Conservation (phyloP, 2,797 vertebrate genomes). For the Cossypha dichroa region DNA sequence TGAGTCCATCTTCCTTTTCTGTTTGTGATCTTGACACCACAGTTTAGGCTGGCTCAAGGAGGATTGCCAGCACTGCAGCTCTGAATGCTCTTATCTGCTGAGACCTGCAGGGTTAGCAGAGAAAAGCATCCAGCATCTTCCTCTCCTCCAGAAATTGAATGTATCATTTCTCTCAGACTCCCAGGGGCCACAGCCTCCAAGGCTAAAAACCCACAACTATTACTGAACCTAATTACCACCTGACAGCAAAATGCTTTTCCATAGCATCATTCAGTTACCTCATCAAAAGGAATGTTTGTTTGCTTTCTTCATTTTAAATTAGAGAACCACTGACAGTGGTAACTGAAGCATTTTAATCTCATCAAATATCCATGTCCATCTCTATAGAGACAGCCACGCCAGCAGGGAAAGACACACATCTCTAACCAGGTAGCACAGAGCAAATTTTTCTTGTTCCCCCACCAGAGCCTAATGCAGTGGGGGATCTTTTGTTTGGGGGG, state of each 20-base stretch:
- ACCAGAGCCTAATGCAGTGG: neutral
- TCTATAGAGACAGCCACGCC: conserved; percentile 54
- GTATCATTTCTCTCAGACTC: conserved; percentile 57
- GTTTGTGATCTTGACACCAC: conserved; percentile 19
- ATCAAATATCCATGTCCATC: conserved; percentile 65
- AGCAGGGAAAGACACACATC: conserved; percentile 41
- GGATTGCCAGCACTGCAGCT: conserved; percentile 34
- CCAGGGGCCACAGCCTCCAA: conserved; percentile 54
- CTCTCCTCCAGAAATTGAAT: conserved; percentile 46
- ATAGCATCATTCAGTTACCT: conserved; percentile 48
- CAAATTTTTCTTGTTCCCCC: neutral
- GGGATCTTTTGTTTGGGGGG: neutral
- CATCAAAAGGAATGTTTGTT: conserved; percentile 61
- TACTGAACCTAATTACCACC: conserved; percentile 69
- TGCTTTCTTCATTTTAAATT: conserved; percentile 57
- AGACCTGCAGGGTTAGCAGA: conserved; percentile 53
- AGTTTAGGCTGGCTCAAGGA: conserved; percentile 47
- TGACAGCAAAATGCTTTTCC: conserved; percentile 53
- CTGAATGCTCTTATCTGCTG: conserved; percentile 52
- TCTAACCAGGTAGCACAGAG: neutral
- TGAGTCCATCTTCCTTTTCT: conserved; percentile 3
- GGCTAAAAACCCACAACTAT: conserved; percentile 56
- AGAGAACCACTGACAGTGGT: conserved; percentile 36
- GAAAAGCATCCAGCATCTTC: conserved; percentile 59
- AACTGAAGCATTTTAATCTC: conserved; percentile 67